These are phyloP conservation scores for Amblyraja radiata DNA, from an alignment of 2,797 vertebrate species.

Conservation along the genomic window DNA sequence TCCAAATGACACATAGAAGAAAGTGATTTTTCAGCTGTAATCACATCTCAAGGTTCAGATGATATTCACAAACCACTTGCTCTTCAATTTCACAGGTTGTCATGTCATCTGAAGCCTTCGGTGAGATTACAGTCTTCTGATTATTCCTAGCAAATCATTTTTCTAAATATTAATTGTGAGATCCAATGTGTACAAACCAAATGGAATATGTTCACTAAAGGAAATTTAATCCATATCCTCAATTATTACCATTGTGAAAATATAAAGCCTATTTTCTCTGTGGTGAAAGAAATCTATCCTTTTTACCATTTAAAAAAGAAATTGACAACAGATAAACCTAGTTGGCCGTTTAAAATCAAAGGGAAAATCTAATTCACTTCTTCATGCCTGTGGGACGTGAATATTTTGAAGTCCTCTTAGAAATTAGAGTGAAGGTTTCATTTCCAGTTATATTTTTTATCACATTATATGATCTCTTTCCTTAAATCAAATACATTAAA, in stretches of 20 bases:
- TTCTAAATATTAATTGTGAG: slow-evolving; percentile 28
- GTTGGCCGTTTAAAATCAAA: background rate
- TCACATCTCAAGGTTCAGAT: slow-evolving; percentile 24
- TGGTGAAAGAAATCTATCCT: background rate
- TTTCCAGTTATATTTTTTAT: slow-evolving; percentile 24
- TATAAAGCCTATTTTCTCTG: background rate
- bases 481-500: slow-evolving; percentile 32
- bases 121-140: slow-evolving; percentile 17
- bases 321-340: background rate
- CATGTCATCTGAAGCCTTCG: slow-evolving; percentile 7
- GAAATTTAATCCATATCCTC: slow-evolving; percentile 4
- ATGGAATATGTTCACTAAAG: background rate
- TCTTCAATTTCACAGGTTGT: slow-evolving; percentile 35
- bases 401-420: slow-evolving; percentile 14
- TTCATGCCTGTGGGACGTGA: slow-evolving; percentile 5
- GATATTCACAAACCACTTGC: slow-evolving; percentile 21
- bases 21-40: slow-evolving; percentile 20
- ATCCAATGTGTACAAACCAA: slow-evolving; percentile 1
- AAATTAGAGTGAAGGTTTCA: slow-evolving; percentile 24
- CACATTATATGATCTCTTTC: background rate
- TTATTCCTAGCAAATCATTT: slow-evolving; percentile 8
- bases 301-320: background rate
- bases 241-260: background rate
- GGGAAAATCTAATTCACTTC: slow-evolving; percentile 24
- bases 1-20: background rate